Evolutionary conservation across 1,140 invertebrate genomes (phyloP).

Genomic region (Hirudo medicinalis): DNA sequence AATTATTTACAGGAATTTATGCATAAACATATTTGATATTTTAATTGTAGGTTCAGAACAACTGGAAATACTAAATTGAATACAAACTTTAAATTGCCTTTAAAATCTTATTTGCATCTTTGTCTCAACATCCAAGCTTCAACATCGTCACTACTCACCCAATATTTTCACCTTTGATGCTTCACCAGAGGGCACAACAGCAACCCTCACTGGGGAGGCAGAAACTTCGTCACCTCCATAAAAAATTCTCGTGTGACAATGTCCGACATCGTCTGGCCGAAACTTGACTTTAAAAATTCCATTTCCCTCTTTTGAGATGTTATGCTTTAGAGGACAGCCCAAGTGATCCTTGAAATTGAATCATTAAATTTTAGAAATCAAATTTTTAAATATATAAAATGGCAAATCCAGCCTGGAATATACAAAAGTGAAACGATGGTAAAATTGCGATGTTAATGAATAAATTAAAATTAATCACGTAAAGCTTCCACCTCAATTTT

Average conservation of each 20-base stretch:
- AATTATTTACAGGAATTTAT: too few relatives aligned
- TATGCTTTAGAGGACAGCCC: background rate
- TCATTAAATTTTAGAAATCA: too few relatives aligned
- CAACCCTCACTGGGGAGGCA: conserved; percentile 33
- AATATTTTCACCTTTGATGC: background rate
- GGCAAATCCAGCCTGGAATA: too few relatives aligned
- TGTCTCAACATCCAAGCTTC: too few relatives aligned
- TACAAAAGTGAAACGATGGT: too few relatives aligned
- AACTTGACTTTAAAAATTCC: background rate
- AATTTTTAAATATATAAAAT: too few relatives aligned
- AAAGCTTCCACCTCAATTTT: conserved; percentile 51
- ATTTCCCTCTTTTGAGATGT: background rate
- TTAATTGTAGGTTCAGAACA: too few relatives aligned
- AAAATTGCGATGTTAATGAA: too few relatives aligned
- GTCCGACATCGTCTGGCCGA: conserved; percentile 57
- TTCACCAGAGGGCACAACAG: conserved; percentile 23
- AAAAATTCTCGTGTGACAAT: conserved; percentile 34
- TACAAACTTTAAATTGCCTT: too few relatives aligned
- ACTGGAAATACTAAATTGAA: too few relatives aligned
- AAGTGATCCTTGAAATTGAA: conserved; percentile 6
- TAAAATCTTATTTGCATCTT: too few relatives aligned
- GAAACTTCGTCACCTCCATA: conserved; percentile 30
- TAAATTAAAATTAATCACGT: background rate
- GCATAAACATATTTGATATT: too few relatives aligned
- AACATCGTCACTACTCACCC: background rate